These are phyloP conservation scores for Paralichthys olivaceus DNA, from an alignment of 2,113 vertebrate genomes.

Conservation along the genomic window DNA sequence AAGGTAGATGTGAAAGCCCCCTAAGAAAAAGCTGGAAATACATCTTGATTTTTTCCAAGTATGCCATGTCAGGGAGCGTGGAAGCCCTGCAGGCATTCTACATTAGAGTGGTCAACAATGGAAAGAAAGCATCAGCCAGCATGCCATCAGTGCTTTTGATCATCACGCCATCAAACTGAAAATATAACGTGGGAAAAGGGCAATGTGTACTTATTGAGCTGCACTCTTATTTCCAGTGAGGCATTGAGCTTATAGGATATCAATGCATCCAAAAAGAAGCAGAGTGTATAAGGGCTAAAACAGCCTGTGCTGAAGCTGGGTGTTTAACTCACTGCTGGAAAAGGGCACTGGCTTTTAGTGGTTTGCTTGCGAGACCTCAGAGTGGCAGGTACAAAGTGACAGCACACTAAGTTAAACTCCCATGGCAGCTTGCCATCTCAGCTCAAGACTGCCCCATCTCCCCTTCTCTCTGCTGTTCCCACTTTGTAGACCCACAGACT, in stretches of 20 bases:
- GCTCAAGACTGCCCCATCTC: neutral
- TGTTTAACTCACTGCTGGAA: neutral
- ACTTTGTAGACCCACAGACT: constrained; percentile 6
- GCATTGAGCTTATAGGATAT: constrained; percentile 17
- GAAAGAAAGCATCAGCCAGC: neutral
- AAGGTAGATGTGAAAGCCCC: too few species aligned
- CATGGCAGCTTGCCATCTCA: neutral
- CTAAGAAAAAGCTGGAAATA: neutral
- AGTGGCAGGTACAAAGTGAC: constrained; percentile 38
- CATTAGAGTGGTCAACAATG: neutral
- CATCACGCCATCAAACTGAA: neutral
- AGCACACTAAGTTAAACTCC: constrained; percentile 32
- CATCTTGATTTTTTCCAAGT: neutral
- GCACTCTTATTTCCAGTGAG: neutral
- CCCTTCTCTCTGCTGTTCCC: neutral
- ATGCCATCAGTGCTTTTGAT: constrained; percentile 8
- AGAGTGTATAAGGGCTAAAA: constrained; percentile 4
- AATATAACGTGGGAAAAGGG: neutral
- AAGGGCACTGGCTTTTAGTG: constrained; percentile 9
- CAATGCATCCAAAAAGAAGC: constrained; percentile 21
- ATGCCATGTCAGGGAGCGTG: neutral
- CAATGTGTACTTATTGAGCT: neutral
- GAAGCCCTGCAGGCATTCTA: neutral
- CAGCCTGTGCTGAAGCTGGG: neutral
- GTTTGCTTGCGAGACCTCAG: constrained; percentile 2